phyloP scores from a whole-genome alignment of 2,888 invertebrate species.

The Teleiodes luculella region DNA sequence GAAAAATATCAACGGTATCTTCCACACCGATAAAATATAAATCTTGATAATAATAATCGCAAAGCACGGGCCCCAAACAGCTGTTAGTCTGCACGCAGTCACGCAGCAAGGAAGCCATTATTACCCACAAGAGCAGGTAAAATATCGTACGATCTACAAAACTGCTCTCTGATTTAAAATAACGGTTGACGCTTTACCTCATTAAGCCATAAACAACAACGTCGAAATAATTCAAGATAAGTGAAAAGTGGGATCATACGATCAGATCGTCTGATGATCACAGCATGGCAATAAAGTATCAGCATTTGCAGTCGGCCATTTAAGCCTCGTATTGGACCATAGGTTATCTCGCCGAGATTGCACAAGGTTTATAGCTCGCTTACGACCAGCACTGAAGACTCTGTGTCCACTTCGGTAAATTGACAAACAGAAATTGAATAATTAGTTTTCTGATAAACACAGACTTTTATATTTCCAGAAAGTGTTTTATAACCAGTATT shows the following conservation, averaged over 20 bases:
- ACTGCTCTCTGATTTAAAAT: neutral
- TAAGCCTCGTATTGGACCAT: slow-evolving; percentile 39
- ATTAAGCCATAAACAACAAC: slow-evolving; percentile 13
- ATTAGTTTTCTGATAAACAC: too few species aligned
- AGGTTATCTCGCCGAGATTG: slow-evolving; percentile 50
- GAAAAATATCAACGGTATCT: slow-evolving; percentile 31
- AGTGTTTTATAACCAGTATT: too few species aligned
- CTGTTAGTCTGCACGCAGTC: slow-evolving; percentile 39
- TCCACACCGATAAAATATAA: slow-evolving; percentile 38
- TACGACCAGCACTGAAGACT: slow-evolving; percentile 19
- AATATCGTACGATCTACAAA: slow-evolving; percentile 48
- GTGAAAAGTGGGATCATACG: slow-evolving; percentile 19
- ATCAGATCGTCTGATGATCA: slow-evolving; percentile 16
- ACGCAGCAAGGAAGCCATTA: slow-evolving; percentile 42
- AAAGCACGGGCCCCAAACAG: slow-evolving; percentile 54
- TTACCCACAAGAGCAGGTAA: slow-evolving; percentile 59
- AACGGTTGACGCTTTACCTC: neutral
- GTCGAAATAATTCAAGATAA: slow-evolving; percentile 2
- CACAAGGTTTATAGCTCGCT: slow-evolving; percentile 36
- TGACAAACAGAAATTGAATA: too few species aligned
- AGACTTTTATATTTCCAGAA: too few species aligned
- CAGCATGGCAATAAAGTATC: slow-evolving; percentile 27
- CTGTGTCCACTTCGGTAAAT: too few species aligned
- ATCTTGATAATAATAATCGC: slow-evolving; percentile 40
- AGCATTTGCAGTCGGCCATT: slow-evolving; percentile 38